These are phyloP conservation scores for Euura lappo DNA, from an alignment of 1,140 invertebrate genomes.

Conservation along the genomic window DNA sequence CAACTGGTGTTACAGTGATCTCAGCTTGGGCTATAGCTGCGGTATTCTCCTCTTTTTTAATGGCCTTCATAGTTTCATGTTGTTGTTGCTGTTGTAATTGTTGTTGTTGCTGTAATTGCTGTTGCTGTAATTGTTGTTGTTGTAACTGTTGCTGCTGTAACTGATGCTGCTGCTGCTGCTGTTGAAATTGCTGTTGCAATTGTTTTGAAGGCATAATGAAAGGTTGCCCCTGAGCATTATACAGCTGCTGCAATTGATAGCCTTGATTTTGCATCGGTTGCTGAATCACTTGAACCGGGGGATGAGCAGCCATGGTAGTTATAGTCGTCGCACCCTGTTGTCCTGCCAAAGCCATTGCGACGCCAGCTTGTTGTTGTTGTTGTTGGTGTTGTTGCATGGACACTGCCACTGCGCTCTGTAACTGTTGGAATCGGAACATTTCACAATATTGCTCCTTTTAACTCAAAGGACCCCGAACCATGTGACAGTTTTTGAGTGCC, in stretches of 20 bases:
- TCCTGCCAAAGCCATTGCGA: background rate
- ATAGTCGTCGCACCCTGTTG: background rate
- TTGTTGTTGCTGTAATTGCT: conserved; percentile 46
- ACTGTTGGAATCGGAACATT: background rate
- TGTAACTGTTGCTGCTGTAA: conserved; percentile 55
- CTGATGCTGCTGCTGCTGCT: conserved; percentile 35
- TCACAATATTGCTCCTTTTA: no score
- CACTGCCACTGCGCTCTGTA: background rate
- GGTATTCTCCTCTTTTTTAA: conserved; percentile 46
- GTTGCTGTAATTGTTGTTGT: conserved; percentile 53
- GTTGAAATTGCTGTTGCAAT: conserved; percentile 43
- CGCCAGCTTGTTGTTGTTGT: conserved; percentile 52
- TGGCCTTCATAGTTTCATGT: conserved; percentile 65
- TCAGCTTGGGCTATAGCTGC: conserved; percentile 21
- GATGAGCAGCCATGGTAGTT: background rate
- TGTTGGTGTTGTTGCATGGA: conserved; percentile 58
- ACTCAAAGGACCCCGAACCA: no score
- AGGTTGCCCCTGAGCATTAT: conserved; percentile 71
- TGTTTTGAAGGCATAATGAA: conserved; percentile 70
- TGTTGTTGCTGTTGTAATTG: conserved; percentile 62
- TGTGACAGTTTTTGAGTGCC: no score
- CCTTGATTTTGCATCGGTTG: conserved; percentile 73
- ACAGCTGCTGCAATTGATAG: conserved; percentile 72
- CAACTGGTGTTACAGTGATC: conserved; percentile 16
- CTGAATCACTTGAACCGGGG: conserved; percentile 71